A percentile compares a stretch with the other conserved stretches of the same genome.
These are phyloP conservation scores for Vireo griseus DNA, from an alignment of 2,797 vertebrate genomes.

Conservation along the genomic window DNA sequence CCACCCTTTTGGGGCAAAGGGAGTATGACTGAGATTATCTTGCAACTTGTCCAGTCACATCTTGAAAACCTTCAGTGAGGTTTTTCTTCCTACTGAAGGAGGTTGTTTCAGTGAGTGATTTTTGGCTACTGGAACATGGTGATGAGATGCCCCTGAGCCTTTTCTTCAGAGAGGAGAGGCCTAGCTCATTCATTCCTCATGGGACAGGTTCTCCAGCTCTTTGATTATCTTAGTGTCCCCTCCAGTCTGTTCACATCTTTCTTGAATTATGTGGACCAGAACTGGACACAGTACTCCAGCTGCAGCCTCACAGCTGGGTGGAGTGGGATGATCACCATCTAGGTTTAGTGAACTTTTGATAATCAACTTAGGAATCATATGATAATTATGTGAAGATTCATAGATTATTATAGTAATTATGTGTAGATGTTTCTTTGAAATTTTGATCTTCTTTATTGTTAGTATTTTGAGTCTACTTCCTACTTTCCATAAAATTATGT, in stretches of 20 bases:
- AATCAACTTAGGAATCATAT: not conserved
- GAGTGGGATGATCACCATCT: not conserved
- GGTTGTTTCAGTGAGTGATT: not conserved
- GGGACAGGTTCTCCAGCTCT: not conserved
- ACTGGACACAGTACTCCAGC: too few species aligned
- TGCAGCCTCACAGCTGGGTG: not conserved
- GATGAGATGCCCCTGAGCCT: not conserved
- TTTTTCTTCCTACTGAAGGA: not conserved
- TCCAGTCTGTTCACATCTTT: not conserved
- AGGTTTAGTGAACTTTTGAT: not conserved
- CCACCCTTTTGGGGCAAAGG: rapidly evolving
- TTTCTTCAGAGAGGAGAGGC: not conserved
- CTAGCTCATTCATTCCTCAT: not conserved
- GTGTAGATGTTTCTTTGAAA: not conserved
- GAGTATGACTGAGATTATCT: not conserved
- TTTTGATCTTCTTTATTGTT: not conserved
- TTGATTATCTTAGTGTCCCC: not conserved
- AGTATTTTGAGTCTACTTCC: not conserved
- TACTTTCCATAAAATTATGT: not conserved
- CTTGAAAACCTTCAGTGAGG: not conserved
- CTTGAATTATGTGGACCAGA: not conserved
- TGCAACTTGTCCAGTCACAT: rapidly evolving
- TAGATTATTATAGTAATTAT: not conserved
- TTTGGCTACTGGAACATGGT: not conserved
- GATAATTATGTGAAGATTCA: not conserved